Conservation (phyloP, 1,140 invertebrate species). For the Trachymyrmex cornetzi region DNA sequence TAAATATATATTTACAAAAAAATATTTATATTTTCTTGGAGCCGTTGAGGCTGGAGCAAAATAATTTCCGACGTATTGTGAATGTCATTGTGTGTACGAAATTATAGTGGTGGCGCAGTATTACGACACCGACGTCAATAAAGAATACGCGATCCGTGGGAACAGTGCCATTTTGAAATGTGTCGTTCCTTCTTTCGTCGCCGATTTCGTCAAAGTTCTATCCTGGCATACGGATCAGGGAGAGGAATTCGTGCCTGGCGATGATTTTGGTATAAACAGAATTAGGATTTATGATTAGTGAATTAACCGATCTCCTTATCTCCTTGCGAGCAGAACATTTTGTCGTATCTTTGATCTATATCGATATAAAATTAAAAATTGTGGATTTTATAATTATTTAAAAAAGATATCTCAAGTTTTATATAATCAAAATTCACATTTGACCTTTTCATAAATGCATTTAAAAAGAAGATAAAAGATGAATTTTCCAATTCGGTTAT, state of each 20-base stretch:
- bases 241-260: constrained; percentile 89
- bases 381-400: neutral
- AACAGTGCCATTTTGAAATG: constrained; percentile 97
- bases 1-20: neutral
- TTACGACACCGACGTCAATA: constrained; percentile 95
- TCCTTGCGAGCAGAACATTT: constrained; percentile 65
- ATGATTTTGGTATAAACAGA: constrained; percentile 88
- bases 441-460: neutral
- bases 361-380: neutral
- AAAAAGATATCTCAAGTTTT: neutral
- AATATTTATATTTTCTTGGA: constrained; percentile 3
- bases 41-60: constrained; percentile 52
- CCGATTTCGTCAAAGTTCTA: constrained; percentile 95
- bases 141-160: constrained; percentile 96
- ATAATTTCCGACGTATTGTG: neutral
- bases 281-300: constrained; percentile 1
- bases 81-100: constrained; percentile 35
- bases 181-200: constrained; percentile 96
- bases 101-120: constrained; percentile 93
- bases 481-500: constrained; percentile 7
- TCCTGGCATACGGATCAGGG: constrained; percentile 95
- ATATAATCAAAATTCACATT: neutral
- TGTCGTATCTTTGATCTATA: constrained; percentile 12
- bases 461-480: neutral
- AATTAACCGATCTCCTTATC: neutral